Base-by-base conservation (phyloP, 2,113 vertebrate genomes). In the Trogon melanurus region DNA sequence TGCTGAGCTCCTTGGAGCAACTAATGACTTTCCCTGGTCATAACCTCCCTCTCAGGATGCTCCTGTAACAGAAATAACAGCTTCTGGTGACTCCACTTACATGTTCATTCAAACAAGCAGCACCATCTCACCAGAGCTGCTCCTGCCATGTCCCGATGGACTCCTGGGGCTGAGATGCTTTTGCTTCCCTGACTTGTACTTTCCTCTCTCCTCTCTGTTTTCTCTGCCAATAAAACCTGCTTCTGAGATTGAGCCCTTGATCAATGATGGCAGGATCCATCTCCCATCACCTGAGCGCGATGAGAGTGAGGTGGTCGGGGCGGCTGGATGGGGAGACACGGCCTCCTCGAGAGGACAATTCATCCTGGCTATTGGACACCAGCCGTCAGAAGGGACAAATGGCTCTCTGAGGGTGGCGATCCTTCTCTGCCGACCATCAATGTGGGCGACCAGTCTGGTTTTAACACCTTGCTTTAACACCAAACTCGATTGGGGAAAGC, bases 161-260 rank as follows among this genome's bases (percentile, higher is more conserved):
- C 26, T 4, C 4, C 14, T 30, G 38, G 73, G 53, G 20, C 53
- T 41, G 8, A 16, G 78, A 36, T 44, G 29, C 20, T 66, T 70
- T 27, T 3, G 0, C 62, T 69, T 36, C 79, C 70, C 81, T n/a
- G 51, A 2, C 65, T 81, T 67, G 73, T 9, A 9, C 69, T 60
- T 34, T 53, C 36, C 1, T 0, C 54, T 85, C 41, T 41, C 81
- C 85, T 66, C 75, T 90, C 92, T 11, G 79, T 92, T 83, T 80
- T 86, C 88, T 79, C 86, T 95, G 95, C 80, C 94, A 56, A 41
- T 93, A 91, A 91, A 88, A 64, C 13, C 83, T 36, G 54, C 64
- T 66, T 22, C 82, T 32, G 82, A n/a, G 79, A 26, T 67, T 34
- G 56, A 90, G 92, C 48, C 74, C 75, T 26, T 64, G 69, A 25